Percentiles rank a stretch among this genome's conserved stretches.
Evolutionary conservation across 2,113 vertebrate genomes (phyloP).

Genomic region (Petroica traversi): DNA sequence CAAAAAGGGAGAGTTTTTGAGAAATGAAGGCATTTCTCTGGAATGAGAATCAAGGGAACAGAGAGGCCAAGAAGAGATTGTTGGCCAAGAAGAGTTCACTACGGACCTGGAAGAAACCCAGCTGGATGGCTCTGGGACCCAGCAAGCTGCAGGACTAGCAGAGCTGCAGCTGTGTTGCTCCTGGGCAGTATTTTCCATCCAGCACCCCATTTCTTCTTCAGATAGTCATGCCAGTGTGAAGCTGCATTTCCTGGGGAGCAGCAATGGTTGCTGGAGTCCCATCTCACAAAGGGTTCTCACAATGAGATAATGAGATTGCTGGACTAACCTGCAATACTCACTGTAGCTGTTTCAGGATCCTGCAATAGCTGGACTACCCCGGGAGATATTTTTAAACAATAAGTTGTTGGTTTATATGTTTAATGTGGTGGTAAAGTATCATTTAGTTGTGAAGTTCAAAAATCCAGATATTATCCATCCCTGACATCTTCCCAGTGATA

Average conservation of each 20-base stretch:
- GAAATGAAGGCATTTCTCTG: not conserved
- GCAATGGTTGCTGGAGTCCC: not conserved
- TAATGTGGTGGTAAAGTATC: constrained; percentile 23
- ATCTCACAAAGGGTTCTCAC: not conserved
- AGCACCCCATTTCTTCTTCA: not conserved
- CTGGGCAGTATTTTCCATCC: not conserved
- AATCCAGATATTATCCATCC: not conserved
- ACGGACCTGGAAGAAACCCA: not conserved
- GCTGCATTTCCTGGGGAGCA: not conserved
- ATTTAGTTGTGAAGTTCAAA: not conserved
- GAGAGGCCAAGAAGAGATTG: not conserved
- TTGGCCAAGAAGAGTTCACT: not conserved
- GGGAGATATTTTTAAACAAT: constrained; percentile 1
- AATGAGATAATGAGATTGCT: not conserved
- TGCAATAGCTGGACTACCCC: not conserved
- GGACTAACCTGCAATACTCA: not conserved
- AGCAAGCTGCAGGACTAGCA: not conserved
- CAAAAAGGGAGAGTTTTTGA: not conserved
- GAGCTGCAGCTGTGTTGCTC: not conserved
- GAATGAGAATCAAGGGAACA: not conserved
- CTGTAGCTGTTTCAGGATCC: not conserved
- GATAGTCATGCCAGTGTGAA: not conserved
- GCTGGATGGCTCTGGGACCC: not conserved
- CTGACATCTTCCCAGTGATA: not conserved
- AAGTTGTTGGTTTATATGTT: not conserved